These are phyloP conservation scores for Sturnira hondurensis DNA, from an alignment of 2,113 vertebrate species.

Conservation along the genomic window DNA sequence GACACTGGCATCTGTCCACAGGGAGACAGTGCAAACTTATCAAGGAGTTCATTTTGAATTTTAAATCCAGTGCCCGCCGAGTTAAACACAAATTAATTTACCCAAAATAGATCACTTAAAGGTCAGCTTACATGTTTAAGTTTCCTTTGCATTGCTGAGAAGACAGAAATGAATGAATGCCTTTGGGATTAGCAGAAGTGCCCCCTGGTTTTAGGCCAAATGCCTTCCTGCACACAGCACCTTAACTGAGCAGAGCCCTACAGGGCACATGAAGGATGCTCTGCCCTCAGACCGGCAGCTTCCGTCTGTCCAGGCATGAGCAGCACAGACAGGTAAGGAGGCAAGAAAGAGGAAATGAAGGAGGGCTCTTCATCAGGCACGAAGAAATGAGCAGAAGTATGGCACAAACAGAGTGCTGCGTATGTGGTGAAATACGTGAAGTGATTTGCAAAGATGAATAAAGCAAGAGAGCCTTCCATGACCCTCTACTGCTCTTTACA, in stretches of 20 bases:
- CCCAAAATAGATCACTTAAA: background rate
- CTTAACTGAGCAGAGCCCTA: background rate
- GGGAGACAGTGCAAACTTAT: background rate
- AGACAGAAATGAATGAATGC: background rate
- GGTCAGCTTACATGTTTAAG: background rate
- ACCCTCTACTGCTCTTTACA: background rate
- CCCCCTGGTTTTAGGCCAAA: background rate
- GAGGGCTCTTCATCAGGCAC: background rate
- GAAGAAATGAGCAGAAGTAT: background rate
- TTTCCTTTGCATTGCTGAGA: background rate
- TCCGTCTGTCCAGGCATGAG: background rate
- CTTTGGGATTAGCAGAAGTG: background rate
- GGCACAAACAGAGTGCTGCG: background rate
- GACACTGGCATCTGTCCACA: background rate
- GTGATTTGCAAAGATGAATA: background rate
- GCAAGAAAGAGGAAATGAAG: background rate
- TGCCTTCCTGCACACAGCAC: background rate
- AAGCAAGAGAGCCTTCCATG: background rate
- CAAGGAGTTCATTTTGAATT: background rate
- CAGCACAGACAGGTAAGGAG: background rate
- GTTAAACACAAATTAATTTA: background rate
- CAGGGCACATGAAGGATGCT: accelerated
- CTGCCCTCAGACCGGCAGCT: background rate
- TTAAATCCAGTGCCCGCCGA: background rate
- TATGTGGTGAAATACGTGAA: background rate